A percentile compares a stretch with the other conserved stretches of the same genome.
These are phyloP conservation scores for Ctenopoma multispine DNA, from an alignment of 2,797 vertebrate genomes.

Conservation along the genomic window DNA sequence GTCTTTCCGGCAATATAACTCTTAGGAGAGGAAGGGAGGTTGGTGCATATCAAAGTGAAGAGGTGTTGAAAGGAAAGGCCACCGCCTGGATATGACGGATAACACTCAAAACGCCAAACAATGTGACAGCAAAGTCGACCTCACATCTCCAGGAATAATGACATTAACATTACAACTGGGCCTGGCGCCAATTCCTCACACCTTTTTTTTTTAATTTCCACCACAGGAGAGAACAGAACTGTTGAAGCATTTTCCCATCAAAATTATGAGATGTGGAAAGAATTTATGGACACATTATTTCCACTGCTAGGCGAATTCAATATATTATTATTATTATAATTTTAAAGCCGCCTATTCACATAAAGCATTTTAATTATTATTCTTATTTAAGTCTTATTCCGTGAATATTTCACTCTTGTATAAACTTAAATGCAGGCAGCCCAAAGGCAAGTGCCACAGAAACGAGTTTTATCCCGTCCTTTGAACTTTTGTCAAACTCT, in stretches of 20 bases:
- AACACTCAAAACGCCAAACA: constrained; percentile 85
- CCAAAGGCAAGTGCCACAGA: neutral
- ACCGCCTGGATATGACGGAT: constrained; percentile 90
- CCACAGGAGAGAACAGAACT: constrained; percentile 30
- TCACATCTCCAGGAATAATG: constrained; percentile 85
- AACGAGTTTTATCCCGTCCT: neutral
- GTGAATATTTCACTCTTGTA: neutral
- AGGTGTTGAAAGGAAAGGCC: constrained; percentile 89
- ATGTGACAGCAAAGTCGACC: constrained; percentile 85
- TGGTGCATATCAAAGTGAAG: constrained; percentile 93
- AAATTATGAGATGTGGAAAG: constrained; percentile 18
- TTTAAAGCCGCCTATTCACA: neutral
- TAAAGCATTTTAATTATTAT: neutral
- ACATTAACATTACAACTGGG: constrained; percentile 87
- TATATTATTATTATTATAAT: neutral
- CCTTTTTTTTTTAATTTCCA: constrained; percentile 53
- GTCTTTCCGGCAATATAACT: constrained; percentile 90
- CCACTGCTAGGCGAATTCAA: neutral
- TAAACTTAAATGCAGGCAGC: neutral
- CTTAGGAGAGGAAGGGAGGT: constrained; percentile 85
- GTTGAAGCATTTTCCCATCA: neutral
- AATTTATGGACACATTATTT: neutral
- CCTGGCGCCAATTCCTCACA: constrained; percentile 81
- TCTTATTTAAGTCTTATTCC: too few relatives aligned
- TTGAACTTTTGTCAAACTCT: neutral